Evolutionary conservation across 2,797 vertebrate genomes (phyloP).

Genomic region (Lepus oiostolus): DNA sequence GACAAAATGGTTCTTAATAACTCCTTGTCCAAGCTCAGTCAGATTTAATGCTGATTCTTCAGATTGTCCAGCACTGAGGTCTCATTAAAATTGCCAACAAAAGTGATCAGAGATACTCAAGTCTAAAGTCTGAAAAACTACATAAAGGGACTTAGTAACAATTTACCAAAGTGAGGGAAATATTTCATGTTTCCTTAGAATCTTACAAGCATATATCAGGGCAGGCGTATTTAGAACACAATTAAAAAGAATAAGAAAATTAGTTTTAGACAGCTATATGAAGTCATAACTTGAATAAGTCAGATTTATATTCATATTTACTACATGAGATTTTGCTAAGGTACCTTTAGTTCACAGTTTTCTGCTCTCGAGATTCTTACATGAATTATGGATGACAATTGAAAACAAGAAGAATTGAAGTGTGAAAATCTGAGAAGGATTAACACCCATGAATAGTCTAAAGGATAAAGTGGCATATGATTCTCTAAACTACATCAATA

Average conservation of each 20-base stretch:
- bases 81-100: neutral
- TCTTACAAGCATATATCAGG: neutral
- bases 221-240: neutral
- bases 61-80: neutral
- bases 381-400: conserved; percentile 78
- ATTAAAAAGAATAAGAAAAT: neutral
- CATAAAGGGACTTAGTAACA: neutral
- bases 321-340: conserved; percentile 48
- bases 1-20: neutral
- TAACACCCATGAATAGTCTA: conserved; percentile 71
- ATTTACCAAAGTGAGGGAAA: neutral
- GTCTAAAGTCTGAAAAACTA: neutral
- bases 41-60: neutral
- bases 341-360: conserved; percentile 67
- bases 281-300: neutral
- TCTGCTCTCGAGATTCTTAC: conserved; percentile 52
- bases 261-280: neutral
- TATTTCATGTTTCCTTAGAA: neutral
- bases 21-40: neutral
- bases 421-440: conserved; percentile 71
- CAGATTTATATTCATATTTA: conserved; percentile 18
- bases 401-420: conserved; percentile 73
- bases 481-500: conserved; percentile 69
- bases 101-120: neutral
- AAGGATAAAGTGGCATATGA: conserved; percentile 63